Evolutionary conservation across 2,113 vertebrate genomes (phyloP).

Genomic region (Zosterops pallidus): DNA sequence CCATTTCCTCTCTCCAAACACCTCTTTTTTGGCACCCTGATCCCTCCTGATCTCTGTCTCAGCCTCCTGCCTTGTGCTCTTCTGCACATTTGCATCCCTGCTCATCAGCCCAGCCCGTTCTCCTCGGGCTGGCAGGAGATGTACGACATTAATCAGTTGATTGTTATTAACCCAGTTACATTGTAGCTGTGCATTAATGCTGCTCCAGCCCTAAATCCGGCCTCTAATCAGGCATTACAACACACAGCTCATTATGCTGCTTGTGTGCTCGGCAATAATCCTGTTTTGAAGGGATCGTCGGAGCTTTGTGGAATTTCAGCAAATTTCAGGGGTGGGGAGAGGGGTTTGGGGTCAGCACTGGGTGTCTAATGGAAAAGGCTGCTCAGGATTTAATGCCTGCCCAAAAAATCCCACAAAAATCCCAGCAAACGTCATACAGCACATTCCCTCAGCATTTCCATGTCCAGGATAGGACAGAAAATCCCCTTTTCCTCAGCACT

Average conservation of each 20-base stretch:
- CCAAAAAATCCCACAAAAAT: background rate
- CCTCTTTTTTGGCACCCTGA: background rate
- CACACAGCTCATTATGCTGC: background rate
- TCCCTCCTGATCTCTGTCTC: background rate
- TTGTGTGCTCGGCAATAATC: background rate
- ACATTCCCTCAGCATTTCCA: fast-evolving
- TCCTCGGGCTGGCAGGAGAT: background rate
- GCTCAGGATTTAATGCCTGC: background rate
- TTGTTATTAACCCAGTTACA: constrained; percentile 40
- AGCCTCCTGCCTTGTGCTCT: background rate
- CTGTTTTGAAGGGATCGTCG: background rate
- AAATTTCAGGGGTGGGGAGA: background rate
- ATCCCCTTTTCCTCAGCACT: background rate
- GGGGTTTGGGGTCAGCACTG: background rate
- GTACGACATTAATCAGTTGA: background rate
- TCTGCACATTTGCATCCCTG: background rate
- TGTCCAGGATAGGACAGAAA: background rate
- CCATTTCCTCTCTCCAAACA: background rate
- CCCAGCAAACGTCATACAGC: fast-evolving
- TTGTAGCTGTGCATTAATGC: background rate
- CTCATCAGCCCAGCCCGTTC: background rate
- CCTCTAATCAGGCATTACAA: background rate
- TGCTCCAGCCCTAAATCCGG: constrained; percentile 23
- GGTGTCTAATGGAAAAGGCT: too few species aligned
- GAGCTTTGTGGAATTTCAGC: background rate